phyloP scores from a whole-genome alignment of 2,113 vertebrate species.

The Burhinus oedicnemus region DNA sequence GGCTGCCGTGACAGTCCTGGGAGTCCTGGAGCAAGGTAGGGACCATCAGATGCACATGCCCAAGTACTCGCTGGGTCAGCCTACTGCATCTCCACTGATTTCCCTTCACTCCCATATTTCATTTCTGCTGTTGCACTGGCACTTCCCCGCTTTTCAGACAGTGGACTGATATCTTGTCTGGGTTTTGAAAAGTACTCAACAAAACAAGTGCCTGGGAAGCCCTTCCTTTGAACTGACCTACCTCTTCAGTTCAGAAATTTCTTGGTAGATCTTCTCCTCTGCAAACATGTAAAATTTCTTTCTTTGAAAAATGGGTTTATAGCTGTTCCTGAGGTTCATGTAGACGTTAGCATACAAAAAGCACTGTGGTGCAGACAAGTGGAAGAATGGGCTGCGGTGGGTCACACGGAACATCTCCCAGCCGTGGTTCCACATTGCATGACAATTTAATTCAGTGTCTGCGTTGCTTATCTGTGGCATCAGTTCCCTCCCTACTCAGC shows the following conservation, averaged over 20 bases:
- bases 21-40: constrained; percentile 85
- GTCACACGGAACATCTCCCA: background rate
- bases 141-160: background rate
- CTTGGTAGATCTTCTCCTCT: background rate
- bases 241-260: background rate
- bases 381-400: background rate
- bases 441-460: background rate
- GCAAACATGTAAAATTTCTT: background rate
- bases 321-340: background rate
- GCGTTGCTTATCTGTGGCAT: background rate
- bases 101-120: background rate
- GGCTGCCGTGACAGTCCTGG: constrained; percentile 78
- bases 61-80: background rate
- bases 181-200: background rate
- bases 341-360: background rate
- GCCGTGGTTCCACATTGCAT: background rate
- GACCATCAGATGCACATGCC: rapidly evolving
- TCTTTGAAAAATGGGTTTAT: background rate
- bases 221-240: background rate
- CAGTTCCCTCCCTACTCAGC: background rate
- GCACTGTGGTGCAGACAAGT: background rate
- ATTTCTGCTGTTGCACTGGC: background rate
- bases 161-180: background rate
- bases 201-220: background rate
- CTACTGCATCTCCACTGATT: background rate